phyloP scores from a whole-genome alignment of 2,888 invertebrate genomes.

The Ommatoiulus sabulosus region DNA sequence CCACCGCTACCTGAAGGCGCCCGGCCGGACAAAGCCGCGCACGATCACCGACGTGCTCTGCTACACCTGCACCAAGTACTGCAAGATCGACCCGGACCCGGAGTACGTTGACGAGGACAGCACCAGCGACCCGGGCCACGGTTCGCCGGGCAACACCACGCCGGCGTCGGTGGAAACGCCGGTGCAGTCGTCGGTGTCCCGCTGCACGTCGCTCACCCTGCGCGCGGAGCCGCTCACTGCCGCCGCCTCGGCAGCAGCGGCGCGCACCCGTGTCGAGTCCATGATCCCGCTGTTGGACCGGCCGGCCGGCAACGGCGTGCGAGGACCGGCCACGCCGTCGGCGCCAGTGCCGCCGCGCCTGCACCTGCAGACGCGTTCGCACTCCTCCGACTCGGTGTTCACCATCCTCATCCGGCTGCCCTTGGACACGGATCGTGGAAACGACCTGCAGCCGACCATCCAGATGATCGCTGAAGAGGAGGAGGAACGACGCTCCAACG shows the following conservation, averaged over 20 bases:
- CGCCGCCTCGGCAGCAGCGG: neutral
- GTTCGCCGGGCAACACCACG: slow-evolving; percentile 67
- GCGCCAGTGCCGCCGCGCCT: slow-evolving; percentile 58
- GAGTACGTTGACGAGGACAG: slow-evolving; percentile 74
- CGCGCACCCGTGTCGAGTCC: slow-evolving; percentile 53
- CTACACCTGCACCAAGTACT: slow-evolving; percentile 70
- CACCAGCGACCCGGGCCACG: slow-evolving; percentile 62
- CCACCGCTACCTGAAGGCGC: slow-evolving; percentile 59
- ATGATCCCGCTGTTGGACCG: slow-evolving; percentile 60
- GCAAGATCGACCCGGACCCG: slow-evolving; percentile 78
- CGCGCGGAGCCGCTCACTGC: slow-evolving; percentile 71
- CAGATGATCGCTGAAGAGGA: slow-evolving; percentile 64
- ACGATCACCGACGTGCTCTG: slow-evolving; percentile 54
- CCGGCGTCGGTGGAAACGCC: slow-evolving; percentile 86
- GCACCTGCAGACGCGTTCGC: slow-evolving; percentile 59
- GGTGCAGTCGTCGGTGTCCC: slow-evolving; percentile 85
- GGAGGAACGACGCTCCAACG: slow-evolving; percentile 50
- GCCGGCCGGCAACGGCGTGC: slow-evolving; percentile 52
- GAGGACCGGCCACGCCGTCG: slow-evolving; percentile 56
- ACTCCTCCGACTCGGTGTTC: slow-evolving; percentile 75
- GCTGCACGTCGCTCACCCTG: slow-evolving; percentile 85
- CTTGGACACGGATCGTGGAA: slow-evolving; percentile 66
- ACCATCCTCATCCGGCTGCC: slow-evolving; percentile 92
- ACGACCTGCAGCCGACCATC: slow-evolving; percentile 63
- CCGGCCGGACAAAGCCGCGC: slow-evolving; percentile 59